A percentile compares a stretch with the other conserved stretches of the same genome.
Conservation (phyloP, 2,797 vertebrate genomes). For the Trachurus trachurus region DNA sequence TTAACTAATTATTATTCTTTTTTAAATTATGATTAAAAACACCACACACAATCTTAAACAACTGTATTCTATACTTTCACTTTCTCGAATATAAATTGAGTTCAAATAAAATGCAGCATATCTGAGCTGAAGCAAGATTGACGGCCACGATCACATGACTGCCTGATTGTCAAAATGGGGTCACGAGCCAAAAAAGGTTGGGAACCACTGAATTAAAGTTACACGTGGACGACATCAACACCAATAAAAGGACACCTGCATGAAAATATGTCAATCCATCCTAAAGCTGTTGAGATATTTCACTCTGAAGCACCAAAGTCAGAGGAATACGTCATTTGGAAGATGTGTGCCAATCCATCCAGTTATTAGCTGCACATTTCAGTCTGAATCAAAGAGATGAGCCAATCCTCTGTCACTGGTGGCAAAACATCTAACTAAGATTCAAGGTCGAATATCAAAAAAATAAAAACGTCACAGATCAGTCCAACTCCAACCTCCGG, state of each 20-base stretch:
- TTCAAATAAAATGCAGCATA: too few relatives aligned
- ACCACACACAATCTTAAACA: too few relatives aligned
- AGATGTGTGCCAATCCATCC: neutral
- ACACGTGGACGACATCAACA: neutral
- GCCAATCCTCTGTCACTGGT: neutral
- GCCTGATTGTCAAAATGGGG: too few relatives aligned
- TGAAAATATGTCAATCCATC: neutral
- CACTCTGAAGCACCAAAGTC: too few relatives aligned
- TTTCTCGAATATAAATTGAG: too few relatives aligned
- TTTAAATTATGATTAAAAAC: too few relatives aligned
- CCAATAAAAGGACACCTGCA: neutral
- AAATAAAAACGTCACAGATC: neutral
- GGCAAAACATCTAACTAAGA: neutral
- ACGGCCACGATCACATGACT: too few relatives aligned
- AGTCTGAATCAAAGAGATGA: neutral
- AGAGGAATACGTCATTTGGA: neutral
- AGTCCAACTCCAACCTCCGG: neutral
- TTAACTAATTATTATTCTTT: too few relatives aligned
- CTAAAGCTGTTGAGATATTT: neutral
- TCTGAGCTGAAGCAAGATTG: too few relatives aligned
- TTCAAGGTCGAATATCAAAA: neutral
- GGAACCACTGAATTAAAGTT: neutral
- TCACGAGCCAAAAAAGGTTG: too few relatives aligned
- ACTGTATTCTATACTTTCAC: too few relatives aligned
- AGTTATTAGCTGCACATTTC: neutral